phyloP scores from a whole-genome alignment of 2,888 invertebrate genomes.

The Esperia sulphurella region DNA sequence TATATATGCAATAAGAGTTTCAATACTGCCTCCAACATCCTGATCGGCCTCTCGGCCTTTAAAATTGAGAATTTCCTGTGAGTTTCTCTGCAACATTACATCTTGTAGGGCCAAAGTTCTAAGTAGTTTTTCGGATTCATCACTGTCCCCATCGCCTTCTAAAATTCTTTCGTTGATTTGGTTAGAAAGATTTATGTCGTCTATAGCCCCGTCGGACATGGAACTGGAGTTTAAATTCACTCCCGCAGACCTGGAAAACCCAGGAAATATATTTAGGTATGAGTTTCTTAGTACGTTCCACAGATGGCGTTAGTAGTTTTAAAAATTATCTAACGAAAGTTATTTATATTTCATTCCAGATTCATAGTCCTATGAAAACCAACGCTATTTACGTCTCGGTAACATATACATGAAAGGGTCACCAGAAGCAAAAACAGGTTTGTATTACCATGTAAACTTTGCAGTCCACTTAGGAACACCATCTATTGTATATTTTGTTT shows the following conservation, averaged over 20 bases:
- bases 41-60: conserved; percentile 2
- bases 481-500: no score
- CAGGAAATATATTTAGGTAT: no score
- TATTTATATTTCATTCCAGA: no score
- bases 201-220: conserved; percentile 51
- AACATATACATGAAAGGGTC: no score
- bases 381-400: no score
- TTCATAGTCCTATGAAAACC: no score
- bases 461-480: no score
- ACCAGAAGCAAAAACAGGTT: no score
- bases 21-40: conserved; percentile 17
- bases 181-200: conserved; percentile 60
- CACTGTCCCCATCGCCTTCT: conserved; percentile 36
- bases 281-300: no score
- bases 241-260: conserved; percentile 10
- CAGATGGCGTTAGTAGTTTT: no score
- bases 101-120: conserved; percentile 56
- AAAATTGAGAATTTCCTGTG: conserved; percentile 8
- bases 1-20: conserved; percentile 26
- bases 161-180: conserved; percentile 58
- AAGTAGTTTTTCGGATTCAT: conserved; percentile 51
- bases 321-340: no score
- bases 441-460: no score
- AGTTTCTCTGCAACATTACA: conserved; percentile 36
- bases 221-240: conserved; percentile 17